Conservation (phyloP, 2,888 invertebrate species). For the Tinea trinotella region DNA sequence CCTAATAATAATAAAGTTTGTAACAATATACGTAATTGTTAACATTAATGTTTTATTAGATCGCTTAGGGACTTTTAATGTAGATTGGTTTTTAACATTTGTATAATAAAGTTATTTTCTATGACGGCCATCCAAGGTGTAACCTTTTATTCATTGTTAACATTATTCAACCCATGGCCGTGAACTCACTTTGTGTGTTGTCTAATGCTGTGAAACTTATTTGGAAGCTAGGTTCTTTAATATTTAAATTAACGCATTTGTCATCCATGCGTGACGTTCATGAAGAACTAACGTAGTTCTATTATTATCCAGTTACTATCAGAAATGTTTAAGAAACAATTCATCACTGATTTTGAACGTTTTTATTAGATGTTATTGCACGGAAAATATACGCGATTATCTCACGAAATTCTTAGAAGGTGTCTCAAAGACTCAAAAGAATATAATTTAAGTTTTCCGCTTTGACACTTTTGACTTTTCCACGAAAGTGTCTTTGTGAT, state of each 20-base stretch:
- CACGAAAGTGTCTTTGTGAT: background rate
- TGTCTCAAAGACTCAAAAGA: no score
- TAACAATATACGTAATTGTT: no score
- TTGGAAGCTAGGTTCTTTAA: background rate
- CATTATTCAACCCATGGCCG: background rate
- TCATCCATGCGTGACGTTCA: background rate
- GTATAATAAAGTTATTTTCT: slow-evolving; percentile 1
- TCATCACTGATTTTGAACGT: background rate
- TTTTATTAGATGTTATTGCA: background rate
- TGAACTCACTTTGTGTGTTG: background rate
- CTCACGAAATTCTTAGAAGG: background rate
- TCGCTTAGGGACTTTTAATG: no score
- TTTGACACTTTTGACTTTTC: background rate
- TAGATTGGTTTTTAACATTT: background rate
- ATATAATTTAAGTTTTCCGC: background rate
- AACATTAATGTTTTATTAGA: no score
- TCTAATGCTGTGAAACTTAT: background rate
- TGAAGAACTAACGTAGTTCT: background rate
- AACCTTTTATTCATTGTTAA: background rate
- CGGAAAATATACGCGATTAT: background rate
- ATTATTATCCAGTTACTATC: slow-evolving; percentile 4
- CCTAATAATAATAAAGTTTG: no score
- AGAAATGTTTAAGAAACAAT: background rate
- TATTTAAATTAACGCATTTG: slow-evolving; percentile 13
- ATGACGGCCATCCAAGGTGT: background rate